These are phyloP conservation scores for Nannospalax galili DNA, from an alignment of 2,113 vertebrate genomes.

Conservation along the genomic window DNA sequence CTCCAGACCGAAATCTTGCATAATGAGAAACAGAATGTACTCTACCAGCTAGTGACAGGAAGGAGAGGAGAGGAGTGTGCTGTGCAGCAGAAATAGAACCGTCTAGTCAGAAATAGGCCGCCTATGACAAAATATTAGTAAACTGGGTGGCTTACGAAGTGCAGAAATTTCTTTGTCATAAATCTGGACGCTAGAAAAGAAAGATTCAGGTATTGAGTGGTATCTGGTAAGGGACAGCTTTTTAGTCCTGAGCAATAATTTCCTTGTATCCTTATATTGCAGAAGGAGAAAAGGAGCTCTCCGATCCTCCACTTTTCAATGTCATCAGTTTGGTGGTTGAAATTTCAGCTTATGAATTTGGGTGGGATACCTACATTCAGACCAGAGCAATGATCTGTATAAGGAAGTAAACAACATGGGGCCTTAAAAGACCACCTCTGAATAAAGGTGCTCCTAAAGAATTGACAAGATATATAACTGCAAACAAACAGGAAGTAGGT, in stretches of 20 bases:
- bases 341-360: neutral
- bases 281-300: neutral
- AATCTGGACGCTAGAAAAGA: neutral
- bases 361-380: neutral
- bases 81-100: too few species aligned
- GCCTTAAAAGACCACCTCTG: neutral
- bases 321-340: neutral
- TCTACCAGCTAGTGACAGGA: neutral
- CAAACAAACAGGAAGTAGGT: neutral
- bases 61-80: neutral
- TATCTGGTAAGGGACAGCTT: neutral
- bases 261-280: neutral
- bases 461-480: neutral
- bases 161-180: neutral
- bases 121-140: neutral
- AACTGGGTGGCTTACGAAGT: neutral
- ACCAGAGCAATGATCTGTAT: neutral
- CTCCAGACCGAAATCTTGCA: neutral
- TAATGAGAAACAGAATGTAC: neutral
- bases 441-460: neutral
- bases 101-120: too few species aligned
- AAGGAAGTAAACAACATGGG: neutral
- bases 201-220: neutral
- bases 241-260: neutral
- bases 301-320: neutral